Base-by-base conservation (phyloP, 2,888 invertebrate genomes). In the Margaritifera margaritifera region DNA sequence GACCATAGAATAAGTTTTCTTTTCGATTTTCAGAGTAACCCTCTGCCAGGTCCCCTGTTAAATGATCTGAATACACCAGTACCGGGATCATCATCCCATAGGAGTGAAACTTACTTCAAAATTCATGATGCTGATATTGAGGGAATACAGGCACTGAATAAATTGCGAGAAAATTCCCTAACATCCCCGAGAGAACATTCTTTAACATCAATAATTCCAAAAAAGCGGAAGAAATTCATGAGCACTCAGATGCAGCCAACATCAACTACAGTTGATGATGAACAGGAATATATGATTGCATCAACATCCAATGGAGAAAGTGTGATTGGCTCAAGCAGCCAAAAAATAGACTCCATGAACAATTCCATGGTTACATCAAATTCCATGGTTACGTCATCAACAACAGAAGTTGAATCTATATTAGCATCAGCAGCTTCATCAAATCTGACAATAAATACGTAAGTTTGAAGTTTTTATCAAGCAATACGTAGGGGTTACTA, bases 51-150 rank as follows among this genome's bases (percentile, higher is more conserved):
- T 18, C 80, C 81, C 4, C 75, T 75, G 27, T 74, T 79, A 50
- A 78, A 77, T 64, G 81, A 83, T 24, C 76, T 86, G 25, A 82
- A 86, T 71, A 86, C 86, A 5, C 86, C 86, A 0, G 73, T 82
- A 15, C 78, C 73, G 19, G 56, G 64, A 51, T 60, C 74, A 68
- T 53, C 75, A 56, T 42, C 71, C 57, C 54, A 60, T 66, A 69
- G 61, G 27, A 61, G 68, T n/a, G 42, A 72, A 42, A 71, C 75
- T 20, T 74, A 74, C 54, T 68, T 75, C 27, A 51, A 56, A 53
- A 63, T 71, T 57, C 74, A 69, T 5, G 71, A 69, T 51, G 71
- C 68, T 1, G 71, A 73, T 50, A 62, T 62, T 22, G 62, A 56
- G 6, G 64, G 64, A 51, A 62, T 52, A 24, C 59, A 64, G 42